A percentile compares a stretch with the other conserved stretches of the same genome.
Evolutionary conservation across 2,113 vertebrate species (phyloP).

Genomic region (Nannospalax galili): DNA sequence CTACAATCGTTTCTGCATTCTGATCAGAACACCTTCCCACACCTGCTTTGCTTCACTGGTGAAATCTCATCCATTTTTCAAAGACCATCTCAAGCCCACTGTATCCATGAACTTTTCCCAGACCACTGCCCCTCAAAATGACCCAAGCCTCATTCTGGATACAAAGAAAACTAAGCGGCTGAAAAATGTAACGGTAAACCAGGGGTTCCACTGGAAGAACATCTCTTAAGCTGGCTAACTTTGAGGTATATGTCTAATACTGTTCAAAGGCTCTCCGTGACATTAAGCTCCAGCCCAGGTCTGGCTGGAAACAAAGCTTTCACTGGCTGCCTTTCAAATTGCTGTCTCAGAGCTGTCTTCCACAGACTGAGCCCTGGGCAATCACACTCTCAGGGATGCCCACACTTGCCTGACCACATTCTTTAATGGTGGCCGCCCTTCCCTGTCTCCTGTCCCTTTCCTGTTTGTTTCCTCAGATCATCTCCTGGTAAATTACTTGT

Average conservation of each 20-base stretch:
- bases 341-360: neutral
- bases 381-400: too few relatives aligned
- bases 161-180: neutral
- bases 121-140: neutral
- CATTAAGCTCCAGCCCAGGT: neutral
- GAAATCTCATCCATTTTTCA: neutral
- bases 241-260: neutral
- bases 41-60: neutral
- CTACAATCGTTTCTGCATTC: neutral
- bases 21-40: neutral
- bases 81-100: neutral
- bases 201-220: neutral
- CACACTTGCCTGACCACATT: neutral
- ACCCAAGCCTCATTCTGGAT: neutral
- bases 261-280: neutral
- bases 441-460: neutral
- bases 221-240: neutral
- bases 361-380: neutral
- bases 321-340: neutral
- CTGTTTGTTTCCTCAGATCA: neutral
- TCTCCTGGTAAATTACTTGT: neutral
- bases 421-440: neutral
- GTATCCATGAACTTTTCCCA: neutral
- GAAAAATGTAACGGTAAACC: neutral
- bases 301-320: neutral